A percentile compares a stretch with the other conserved stretches of the same genome.
Evolutionary conservation across 2,888 invertebrate species (phyloP).

Genomic region (Epistrophella euchroma): DNA sequence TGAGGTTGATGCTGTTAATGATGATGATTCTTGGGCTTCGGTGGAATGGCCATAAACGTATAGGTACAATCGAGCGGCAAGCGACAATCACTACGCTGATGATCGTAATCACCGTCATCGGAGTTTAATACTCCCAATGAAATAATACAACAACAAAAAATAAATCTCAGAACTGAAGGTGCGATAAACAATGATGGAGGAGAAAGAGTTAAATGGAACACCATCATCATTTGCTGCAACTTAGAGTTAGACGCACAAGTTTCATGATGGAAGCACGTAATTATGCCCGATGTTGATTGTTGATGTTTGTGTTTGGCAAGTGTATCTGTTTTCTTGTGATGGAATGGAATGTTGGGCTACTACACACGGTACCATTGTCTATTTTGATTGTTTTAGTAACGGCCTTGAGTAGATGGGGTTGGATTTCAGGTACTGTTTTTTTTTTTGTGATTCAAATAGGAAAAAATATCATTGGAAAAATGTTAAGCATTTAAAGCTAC

Average conservation of each 20-base stretch:
- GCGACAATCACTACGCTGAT: constrained; percentile 47
- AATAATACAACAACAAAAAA: background rate
- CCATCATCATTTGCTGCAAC: constrained; percentile 11
- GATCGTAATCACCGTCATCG: constrained; percentile 51
- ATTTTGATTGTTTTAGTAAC: constrained; percentile 43
- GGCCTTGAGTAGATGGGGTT: constrained; percentile 71
- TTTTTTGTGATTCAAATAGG: background rate
- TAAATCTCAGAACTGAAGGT: constrained; percentile 45
- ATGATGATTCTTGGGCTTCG: constrained; percentile 1
- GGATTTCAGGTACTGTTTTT: constrained; percentile 32
- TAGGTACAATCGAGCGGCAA: constrained; percentile 57
- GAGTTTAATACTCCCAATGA: constrained; percentile 69
- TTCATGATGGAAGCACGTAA: constrained; percentile 20
- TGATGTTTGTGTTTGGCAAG: constrained; percentile 23
- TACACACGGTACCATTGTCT: background rate
- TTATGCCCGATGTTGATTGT: constrained; percentile 36
- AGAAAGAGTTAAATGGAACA: constrained; percentile 48
- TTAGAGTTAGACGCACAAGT: background rate
- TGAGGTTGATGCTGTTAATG: background rate
- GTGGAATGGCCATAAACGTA: constrained; percentile 57
- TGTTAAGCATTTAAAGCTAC: background rate
- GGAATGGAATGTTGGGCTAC: constrained; percentile 34
- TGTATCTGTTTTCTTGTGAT: constrained; percentile 33
- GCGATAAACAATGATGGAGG: constrained; percentile 56
- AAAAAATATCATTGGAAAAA: background rate